Evolutionary conservation across 2,888 invertebrate genomes (phyloP).

Genomic region (Morpho deidamia): DNA sequence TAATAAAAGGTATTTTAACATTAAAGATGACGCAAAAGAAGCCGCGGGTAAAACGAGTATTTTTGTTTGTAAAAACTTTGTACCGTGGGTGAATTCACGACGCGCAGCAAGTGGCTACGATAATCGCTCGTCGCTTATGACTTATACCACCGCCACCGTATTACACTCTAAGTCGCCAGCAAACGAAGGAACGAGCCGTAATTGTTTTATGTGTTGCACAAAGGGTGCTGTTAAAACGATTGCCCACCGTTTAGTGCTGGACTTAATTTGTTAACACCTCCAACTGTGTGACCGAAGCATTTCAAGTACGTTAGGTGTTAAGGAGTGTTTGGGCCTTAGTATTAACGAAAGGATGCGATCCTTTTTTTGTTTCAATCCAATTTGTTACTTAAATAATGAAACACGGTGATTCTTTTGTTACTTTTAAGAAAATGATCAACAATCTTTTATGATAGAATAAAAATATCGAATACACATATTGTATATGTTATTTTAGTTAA

Average conservation of each 20-base stretch:
- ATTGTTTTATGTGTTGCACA: slow-evolving; percentile 29
- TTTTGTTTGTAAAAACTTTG: too few relatives aligned
- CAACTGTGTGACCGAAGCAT: slow-evolving; percentile 15
- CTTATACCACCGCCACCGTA: slow-evolving; percentile 5
- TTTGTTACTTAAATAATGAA: not conserved
- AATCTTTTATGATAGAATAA: too few relatives aligned
- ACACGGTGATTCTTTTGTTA: too few relatives aligned
- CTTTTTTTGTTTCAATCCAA: not conserved
- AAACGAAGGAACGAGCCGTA: slow-evolving; percentile 26
- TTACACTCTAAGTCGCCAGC: slow-evolving; percentile 23
- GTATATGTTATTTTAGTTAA: too few relatives aligned
- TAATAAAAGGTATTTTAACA: too few relatives aligned
- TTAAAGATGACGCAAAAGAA: too few relatives aligned
- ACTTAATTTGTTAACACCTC: slow-evolving; percentile 28
- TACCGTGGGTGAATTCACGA: too few relatives aligned
- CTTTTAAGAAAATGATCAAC: too few relatives aligned
- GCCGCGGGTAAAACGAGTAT: too few relatives aligned
- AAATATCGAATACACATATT: too few relatives aligned
- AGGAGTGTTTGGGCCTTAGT: not conserved
- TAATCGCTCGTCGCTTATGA: not conserved
- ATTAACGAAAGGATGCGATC: slow-evolving; percentile 3
- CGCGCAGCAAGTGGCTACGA: too few relatives aligned
- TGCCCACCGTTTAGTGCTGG: slow-evolving; percentile 22
- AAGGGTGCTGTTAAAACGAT: slow-evolving; percentile 21
- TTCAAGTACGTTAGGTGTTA: not conserved